Evolutionary conservation across 2,888 invertebrate species (phyloP).

Genomic region (Microdon myrmicae): DNA sequence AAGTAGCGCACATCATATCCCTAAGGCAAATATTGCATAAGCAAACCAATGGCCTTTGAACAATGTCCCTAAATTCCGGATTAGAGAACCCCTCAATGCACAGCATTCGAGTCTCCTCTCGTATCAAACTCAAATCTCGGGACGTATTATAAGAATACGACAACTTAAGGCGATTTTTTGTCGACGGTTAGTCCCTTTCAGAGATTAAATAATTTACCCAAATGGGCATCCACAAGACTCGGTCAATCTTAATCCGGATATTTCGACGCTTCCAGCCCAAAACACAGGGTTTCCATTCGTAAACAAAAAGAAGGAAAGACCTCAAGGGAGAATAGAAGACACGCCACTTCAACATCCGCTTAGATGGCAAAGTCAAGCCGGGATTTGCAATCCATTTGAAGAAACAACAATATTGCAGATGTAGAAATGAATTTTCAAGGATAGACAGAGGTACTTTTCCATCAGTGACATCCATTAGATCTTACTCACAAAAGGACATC

Average conservation of each 20-base stretch:
- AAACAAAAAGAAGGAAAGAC: background rate
- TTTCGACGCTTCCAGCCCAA: conserved; percentile 37
- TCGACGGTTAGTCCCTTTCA: conserved; percentile 14
- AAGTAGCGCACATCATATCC: no score
- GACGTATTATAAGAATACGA: conserved; percentile 5
- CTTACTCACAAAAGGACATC: conserved; percentile 25
- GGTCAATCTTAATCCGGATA: conserved; percentile 36
- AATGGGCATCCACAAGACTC: conserved; percentile 4
- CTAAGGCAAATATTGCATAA: no score
- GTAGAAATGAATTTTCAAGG: conserved; percentile 12
- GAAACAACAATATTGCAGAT: background rate
- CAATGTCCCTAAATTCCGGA: conserved; percentile 14
- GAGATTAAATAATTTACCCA: conserved; percentile 20
- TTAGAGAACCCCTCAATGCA: conserved; percentile 10
- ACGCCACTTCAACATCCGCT: conserved; percentile 41
- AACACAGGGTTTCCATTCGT: conserved; percentile 6
- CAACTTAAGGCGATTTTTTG: conserved; percentile 1
- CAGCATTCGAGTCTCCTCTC: conserved; percentile 1
- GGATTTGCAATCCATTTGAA: conserved; percentile 31
- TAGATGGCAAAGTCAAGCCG: conserved; percentile 35
- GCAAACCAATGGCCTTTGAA: background rate
- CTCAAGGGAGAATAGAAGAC: background rate
- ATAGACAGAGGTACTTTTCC: conserved; percentile 26
- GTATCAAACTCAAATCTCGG: conserved; percentile 1
- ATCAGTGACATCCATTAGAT: conserved; percentile 21